phyloP scores from a whole-genome alignment of 2,797 vertebrate genomes.

The Champsocephalus esox region DNA sequence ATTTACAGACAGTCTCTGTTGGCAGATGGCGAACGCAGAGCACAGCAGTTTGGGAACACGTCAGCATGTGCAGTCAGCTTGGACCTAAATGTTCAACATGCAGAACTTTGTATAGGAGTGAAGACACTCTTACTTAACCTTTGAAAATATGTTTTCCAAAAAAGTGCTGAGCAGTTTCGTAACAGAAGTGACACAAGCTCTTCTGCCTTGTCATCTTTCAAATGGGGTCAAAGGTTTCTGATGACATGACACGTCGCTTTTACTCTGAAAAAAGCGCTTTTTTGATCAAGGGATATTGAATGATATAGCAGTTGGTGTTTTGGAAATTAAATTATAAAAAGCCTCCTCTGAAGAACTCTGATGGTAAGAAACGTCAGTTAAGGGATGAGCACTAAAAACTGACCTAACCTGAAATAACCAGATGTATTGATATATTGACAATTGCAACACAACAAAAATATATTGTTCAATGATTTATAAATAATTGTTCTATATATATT shows the following conservation, averaged over 20 bases:
- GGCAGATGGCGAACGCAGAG: slow-evolving; percentile 7
- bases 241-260: background rate
- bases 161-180: slow-evolving; percentile 31
- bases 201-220: slow-evolving; percentile 34
- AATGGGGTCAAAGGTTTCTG: slow-evolving; percentile 27
- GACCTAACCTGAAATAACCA: background rate
- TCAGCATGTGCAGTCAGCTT: slow-evolving; percentile 8
- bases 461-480: no score
- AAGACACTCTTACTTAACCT: background rate
- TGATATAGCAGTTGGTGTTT: background rate
- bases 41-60: background rate
- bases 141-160: background rate
- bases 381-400: background rate
- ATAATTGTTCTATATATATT: no score
- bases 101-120: background rate
- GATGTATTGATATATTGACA: no score
- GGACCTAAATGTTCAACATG: background rate
- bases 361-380: background rate
- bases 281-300: background rate
- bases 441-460: no score
- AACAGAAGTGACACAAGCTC: background rate
- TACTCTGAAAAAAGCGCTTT: background rate
- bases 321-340: background rate
- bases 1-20: slow-evolving; percentile 47
- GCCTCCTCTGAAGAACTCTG: background rate